These are phyloP conservation scores for Hymenochirus boettgeri DNA, from an alignment of 2,113 vertebrate species.

Conservation along the genomic window DNA sequence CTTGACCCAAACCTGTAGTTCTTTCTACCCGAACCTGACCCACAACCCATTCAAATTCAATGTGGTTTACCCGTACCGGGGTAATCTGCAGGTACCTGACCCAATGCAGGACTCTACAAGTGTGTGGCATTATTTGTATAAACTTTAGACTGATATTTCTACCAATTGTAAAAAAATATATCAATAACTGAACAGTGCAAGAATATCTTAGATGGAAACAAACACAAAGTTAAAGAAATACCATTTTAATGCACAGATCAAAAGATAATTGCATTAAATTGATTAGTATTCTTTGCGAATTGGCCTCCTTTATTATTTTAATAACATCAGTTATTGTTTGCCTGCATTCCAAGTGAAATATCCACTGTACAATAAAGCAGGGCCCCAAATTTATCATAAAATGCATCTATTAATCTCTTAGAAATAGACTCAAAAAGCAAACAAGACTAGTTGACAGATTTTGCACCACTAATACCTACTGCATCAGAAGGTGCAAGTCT, in stretches of 20 bases:
- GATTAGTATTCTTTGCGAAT: constrained; percentile 17
- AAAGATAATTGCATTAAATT: constrained; percentile 4
- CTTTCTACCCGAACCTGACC: too few relatives aligned
- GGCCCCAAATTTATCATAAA: neutral
- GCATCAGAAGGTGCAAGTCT: neutral
- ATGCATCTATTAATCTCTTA: neutral
- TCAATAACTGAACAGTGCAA: too few relatives aligned
- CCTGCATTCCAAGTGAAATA: neutral
- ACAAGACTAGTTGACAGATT: neutral
- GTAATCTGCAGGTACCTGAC: too few relatives aligned
- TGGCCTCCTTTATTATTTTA: constrained; percentile 8
- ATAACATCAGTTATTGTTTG: neutral
- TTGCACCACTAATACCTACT: neutral
- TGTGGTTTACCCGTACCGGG: too few relatives aligned
- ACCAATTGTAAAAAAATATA: too few relatives aligned
- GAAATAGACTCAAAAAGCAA: neutral
- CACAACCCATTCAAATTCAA: too few relatives aligned
- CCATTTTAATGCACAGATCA: neutral
- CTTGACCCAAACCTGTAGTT: too few relatives aligned
- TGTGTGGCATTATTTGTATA: too few relatives aligned
- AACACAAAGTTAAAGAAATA: constrained; percentile 1
- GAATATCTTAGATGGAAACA: neutral
- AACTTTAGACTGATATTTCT: too few relatives aligned
- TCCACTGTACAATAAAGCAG: neutral
- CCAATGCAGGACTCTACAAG: too few relatives aligned